Evolutionary conservation across 1,140 invertebrate genomes (phyloP).

Genomic region (Sipha flava): DNA sequence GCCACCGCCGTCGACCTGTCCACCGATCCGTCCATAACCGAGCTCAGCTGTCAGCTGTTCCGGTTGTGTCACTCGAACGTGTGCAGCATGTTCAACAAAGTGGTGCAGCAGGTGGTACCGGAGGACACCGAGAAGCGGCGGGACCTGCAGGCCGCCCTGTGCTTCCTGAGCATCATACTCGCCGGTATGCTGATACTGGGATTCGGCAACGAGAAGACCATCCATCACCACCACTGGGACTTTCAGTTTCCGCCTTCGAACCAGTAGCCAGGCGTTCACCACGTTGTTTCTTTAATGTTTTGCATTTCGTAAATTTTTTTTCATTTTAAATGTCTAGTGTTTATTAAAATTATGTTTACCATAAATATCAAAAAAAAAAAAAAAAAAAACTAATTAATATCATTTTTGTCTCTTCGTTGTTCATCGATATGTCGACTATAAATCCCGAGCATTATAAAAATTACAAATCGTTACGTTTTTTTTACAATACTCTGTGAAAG

Average conservation of each 20-base stretch:
- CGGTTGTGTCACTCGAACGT: constrained; percentile 28
- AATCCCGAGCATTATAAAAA: too few relatives aligned
- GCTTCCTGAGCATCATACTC: constrained; percentile 64
- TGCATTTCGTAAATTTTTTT: constrained; percentile 1
- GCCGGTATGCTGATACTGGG: constrained; percentile 61
- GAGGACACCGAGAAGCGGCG: constrained; percentile 72
- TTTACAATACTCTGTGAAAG: too few relatives aligned
- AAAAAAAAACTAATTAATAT: too few relatives aligned
- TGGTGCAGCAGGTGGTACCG: constrained; percentile 49
- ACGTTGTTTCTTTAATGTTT: not conserved
- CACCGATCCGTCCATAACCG: constrained; percentile 1
- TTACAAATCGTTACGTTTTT: too few relatives aligned
- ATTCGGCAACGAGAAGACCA: constrained; percentile 54
- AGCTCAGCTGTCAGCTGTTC: constrained; percentile 32
- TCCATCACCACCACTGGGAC: constrained; percentile 74
- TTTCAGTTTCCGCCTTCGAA: constrained; percentile 61
- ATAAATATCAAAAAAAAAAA: not conserved
- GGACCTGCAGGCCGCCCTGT: constrained; percentile 59
- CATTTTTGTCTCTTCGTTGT: not conserved
- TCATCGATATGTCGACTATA: too few relatives aligned
- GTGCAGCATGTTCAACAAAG: constrained; percentile 9
- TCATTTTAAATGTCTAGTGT: not conserved
- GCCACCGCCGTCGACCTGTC: not conserved
- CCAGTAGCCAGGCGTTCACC: not conserved
- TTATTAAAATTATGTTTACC: not conserved